Conservation (phyloP, 1,140 invertebrate genomes). For the Cardiocondyla obscurior region DNA sequence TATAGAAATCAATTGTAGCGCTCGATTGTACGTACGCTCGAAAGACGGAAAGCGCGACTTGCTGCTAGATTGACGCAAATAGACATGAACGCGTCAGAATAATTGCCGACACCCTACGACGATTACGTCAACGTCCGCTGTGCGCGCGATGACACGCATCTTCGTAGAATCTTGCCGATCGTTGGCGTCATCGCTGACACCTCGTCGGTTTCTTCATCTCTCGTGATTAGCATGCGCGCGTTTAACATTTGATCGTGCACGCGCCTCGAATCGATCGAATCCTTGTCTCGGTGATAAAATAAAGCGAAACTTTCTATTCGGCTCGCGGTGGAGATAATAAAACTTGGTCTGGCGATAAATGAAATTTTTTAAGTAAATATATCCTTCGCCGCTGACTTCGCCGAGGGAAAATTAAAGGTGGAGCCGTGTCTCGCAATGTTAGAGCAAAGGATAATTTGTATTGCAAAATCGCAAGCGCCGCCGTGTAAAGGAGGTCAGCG, state of each 20-base stretch:
- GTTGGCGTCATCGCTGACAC: slow-evolving; percentile 49
- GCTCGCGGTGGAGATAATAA: no score
- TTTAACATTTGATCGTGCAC: background rate
- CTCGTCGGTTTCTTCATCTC: background rate
- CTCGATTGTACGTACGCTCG: no score
- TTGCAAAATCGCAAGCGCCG: slow-evolving; percentile 3
- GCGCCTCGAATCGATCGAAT: background rate
- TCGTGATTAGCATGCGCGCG: background rate
- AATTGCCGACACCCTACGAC: slow-evolving; percentile 49
- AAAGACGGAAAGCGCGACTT: slow-evolving; percentile 29
- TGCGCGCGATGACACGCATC: slow-evolving; percentile 29
- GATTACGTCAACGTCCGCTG: slow-evolving; percentile 57
- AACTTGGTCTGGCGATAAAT: no score
- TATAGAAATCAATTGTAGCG: no score
- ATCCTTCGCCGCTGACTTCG: no score
- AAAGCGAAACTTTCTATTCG: background rate
- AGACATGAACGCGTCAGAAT: slow-evolving; percentile 29
- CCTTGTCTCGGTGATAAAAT: background rate
- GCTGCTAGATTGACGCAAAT: background rate
- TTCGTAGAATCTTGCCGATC: slow-evolving; percentile 48
- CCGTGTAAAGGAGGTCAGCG: slow-evolving; percentile 31
- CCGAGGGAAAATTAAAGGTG: no score
- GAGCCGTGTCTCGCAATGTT: background rate
- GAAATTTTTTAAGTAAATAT: no score
- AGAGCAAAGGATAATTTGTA: slow-evolving; percentile 5